These are phyloP conservation scores for Leucophenga maculata DNA, from an alignment of 2,888 invertebrate species.

Conservation along the genomic window DNA sequence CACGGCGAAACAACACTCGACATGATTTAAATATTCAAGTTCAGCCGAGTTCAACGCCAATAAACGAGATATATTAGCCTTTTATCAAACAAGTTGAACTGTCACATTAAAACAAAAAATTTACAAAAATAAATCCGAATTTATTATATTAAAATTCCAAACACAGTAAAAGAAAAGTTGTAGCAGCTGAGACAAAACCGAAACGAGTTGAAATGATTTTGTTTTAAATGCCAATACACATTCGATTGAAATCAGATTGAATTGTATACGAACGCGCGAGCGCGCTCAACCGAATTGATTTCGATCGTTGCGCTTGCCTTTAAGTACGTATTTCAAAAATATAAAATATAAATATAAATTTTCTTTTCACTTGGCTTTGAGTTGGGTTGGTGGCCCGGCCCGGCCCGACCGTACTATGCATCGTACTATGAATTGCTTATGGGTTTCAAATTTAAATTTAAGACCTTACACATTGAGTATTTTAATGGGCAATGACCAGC, in stretches of 20 bases:
- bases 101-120: slow-evolving; percentile 8
- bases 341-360: background rate
- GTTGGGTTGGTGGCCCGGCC: slow-evolving; percentile 32
- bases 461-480: slow-evolving; percentile 69
- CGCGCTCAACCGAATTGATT: background rate
- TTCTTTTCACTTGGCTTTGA: background rate
- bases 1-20: background rate
- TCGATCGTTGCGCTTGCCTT: too few relatives aligned
- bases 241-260: slow-evolving; percentile 9
- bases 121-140: background rate
- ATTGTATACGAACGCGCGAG: background rate
- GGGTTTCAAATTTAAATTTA: slow-evolving; percentile 67
- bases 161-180: slow-evolving; percentile 12
- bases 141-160: slow-evolving; percentile 15
- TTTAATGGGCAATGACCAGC: slow-evolving; percentile 55
- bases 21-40: background rate
- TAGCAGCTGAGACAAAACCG: background rate
- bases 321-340: background rate
- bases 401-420: too few relatives aligned
- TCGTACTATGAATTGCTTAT: slow-evolving; percentile 65
- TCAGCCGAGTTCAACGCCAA: slow-evolving; percentile 2
- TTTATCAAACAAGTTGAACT: background rate
- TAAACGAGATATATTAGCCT: background rate
- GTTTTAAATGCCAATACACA: background rate
- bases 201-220: slow-evolving; percentile 16